These are phyloP conservation scores for Polyommatus iphigenia DNA, from an alignment of 2,888 invertebrate genomes.

Conservation along the genomic window DNA sequence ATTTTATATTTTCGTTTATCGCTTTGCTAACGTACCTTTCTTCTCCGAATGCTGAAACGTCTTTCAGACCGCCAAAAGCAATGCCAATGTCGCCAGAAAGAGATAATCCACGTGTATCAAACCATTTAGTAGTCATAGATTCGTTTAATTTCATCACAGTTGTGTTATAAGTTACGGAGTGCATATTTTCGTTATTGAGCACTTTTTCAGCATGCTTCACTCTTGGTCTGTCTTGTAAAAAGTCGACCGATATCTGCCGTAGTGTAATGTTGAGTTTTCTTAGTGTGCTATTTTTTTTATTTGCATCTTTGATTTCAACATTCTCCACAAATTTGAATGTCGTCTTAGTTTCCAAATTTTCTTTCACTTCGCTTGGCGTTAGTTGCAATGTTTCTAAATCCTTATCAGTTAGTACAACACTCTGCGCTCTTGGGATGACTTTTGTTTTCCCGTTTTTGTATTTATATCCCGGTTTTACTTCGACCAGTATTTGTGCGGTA, in stretches of 20 bases:
- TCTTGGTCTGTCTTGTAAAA: background rate
- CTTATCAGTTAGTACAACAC: background rate
- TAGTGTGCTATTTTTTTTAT: background rate
- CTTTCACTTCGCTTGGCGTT: background rate
- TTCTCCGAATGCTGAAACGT: background rate
- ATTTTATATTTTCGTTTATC: background rate
- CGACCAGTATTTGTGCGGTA: background rate
- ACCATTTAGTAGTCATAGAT: background rate
- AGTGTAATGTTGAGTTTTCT: background rate
- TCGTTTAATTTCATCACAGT: background rate
- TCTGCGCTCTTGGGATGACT: background rate
- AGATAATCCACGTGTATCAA: background rate
- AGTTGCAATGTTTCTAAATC: background rate
- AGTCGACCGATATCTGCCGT: background rate
- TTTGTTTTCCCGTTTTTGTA: background rate
- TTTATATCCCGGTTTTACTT: background rate
- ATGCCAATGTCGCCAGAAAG: background rate
- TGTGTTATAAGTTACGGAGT: background rate
- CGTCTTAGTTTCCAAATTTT: background rate
- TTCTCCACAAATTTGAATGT: background rate
- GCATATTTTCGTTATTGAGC: background rate
- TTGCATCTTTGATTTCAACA: background rate
- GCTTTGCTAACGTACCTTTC: background rate
- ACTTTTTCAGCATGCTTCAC: background rate
- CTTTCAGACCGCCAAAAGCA: background rate